A percentile compares a stretch with the other conserved stretches of the same genome.
phyloP scores from a whole-genome alignment of 2,888 invertebrate species.

The Amiota communis region DNA sequence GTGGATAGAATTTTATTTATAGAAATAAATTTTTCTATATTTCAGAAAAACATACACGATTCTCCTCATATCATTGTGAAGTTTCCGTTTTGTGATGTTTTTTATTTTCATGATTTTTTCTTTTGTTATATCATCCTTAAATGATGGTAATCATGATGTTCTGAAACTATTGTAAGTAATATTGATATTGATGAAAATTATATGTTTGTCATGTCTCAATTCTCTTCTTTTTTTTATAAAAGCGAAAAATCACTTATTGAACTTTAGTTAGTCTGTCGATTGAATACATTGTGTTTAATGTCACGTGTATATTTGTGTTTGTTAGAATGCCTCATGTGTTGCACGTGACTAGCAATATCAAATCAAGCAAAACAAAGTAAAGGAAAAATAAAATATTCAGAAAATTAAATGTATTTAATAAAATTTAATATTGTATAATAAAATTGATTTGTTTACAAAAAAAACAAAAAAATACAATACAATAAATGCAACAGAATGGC shows the following conservation, averaged over 20 bases:
- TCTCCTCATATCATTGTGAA: constrained; percentile 17
- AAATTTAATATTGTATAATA: no score
- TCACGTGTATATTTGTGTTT: constrained; percentile 25
- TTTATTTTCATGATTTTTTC: not conserved
- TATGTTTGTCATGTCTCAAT: constrained; percentile 52
- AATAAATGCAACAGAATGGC: no score
- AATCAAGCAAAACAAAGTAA: no score
- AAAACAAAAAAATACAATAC: not conserved
- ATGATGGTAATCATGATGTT: not conserved
- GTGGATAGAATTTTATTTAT: constrained; percentile 50
- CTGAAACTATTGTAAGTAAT: constrained; percentile 5
- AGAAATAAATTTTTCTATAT: constrained; percentile 58
- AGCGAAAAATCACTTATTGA: constrained; percentile 24
- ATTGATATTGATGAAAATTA: constrained; percentile 55
- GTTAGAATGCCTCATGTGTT: not conserved
- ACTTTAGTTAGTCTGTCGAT: constrained; percentile 14
- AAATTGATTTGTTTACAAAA: no score
- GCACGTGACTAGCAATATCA: constrained; percentile 7
- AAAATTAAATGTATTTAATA: not conserved
- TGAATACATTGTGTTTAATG: not conserved
- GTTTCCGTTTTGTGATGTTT: no score
- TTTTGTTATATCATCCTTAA: not conserved
- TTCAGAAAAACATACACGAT: constrained; percentile 38
- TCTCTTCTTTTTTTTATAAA: constrained; percentile 40
- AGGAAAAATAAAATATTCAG: no score